Evolutionary conservation across 2,888 invertebrate genomes (phyloP).

Genomic region (Callinectes sapidus): DNA sequence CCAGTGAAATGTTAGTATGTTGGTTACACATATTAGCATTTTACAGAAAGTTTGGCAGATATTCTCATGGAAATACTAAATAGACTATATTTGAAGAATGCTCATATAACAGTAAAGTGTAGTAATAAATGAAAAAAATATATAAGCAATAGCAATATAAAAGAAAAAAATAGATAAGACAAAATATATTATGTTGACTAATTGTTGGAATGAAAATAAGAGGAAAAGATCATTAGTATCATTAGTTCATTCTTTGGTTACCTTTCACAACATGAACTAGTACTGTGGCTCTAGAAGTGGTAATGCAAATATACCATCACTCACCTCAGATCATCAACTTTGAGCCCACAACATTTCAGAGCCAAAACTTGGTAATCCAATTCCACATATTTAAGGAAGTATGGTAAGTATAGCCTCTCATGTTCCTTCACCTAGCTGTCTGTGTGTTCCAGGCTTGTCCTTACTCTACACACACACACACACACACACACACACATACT

Average conservation of each 20-base stretch:
- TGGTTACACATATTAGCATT: background rate
- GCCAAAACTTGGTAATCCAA: background rate
- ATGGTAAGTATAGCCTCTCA: background rate
- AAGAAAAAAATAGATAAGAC: too few relatives aligned
- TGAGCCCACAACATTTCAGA: background rate
- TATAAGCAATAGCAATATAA: background rate
- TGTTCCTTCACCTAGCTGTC: background rate
- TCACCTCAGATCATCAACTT: background rate
- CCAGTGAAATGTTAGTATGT: background rate
- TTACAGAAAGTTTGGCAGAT: background rate
- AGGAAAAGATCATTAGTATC: too few relatives aligned
- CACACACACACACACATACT: conserved; percentile 19
- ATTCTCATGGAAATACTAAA: background rate
- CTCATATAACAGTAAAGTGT: background rate
- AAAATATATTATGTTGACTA: too few relatives aligned
- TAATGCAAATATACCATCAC: background rate
- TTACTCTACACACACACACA: background rate
- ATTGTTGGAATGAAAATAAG: too few relatives aligned
- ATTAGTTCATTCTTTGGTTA: too few relatives aligned
- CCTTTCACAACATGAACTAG: too few relatives aligned
- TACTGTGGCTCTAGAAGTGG: too few relatives aligned
- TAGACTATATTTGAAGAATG: background rate
- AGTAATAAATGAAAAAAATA: background rate
- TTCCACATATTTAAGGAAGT: background rate
- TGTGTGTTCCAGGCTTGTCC: background rate